phyloP scores from a whole-genome alignment of 1,140 invertebrate species.

The Solenopsis fugax region DNA sequence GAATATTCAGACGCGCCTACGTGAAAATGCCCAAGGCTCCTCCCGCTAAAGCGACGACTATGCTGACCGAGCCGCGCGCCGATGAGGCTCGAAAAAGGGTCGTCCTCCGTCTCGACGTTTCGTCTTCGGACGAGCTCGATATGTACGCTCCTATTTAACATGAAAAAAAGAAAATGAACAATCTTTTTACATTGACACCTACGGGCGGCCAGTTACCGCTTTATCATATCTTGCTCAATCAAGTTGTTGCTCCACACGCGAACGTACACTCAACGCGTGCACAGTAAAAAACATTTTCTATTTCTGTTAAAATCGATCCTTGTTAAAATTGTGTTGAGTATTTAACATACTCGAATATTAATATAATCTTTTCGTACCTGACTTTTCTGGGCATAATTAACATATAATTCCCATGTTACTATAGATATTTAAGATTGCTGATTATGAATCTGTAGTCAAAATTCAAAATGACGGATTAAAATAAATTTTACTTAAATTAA shows the following conservation, averaged over 20 bases:
- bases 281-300: too few species aligned
- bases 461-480: too few species aligned
- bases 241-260: background rate
- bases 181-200: conserved; percentile 18
- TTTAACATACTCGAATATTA: too few species aligned
- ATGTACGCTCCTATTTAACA: background rate
- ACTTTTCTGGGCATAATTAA: too few species aligned
- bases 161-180: background rate
- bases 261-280: background rate
- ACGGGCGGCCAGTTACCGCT: background rate
- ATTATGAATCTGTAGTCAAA: too few species aligned
- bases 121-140: conserved; percentile 3
- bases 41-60: conserved; percentile 55
- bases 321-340: background rate
- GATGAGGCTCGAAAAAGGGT: conserved; percentile 27
- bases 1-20: conserved; percentile 84
- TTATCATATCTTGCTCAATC: conserved; percentile 47
- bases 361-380: too few species aligned
- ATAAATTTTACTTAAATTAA: too few species aligned
- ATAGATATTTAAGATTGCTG: too few species aligned
- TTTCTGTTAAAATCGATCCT: too few species aligned
- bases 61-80: conserved; percentile 23
- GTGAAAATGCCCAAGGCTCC: conserved; percentile 68
- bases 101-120: background rate
- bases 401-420: too few species aligned